Evolutionary conservation across 2,797 vertebrate genomes (phyloP), one percentile per base, ranked within the genome.

Genomic region (Accipiter minullus): DNA sequence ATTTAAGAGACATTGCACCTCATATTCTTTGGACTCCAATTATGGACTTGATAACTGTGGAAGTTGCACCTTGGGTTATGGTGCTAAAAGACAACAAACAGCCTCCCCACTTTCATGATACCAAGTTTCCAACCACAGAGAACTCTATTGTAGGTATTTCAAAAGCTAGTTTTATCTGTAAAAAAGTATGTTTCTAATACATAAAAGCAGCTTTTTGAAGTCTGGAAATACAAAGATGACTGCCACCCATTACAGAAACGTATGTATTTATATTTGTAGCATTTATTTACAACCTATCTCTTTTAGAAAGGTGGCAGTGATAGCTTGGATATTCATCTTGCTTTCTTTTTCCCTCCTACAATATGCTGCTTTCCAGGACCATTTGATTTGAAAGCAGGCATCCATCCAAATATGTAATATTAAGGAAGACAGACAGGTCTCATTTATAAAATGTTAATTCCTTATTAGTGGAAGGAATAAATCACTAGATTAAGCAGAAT

Each of bases 181-280:
- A 44, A 73, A 58, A 90, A 42, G 12, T 36, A 15, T 3, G 2
- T 55, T 77, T 42, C 36, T 89, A 72, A 81, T 52, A 68, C 42
- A 93, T 40, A 81, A 86, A 67, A 95, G 48, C 47, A 95, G 10
- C 14, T 90, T 96, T 95, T 95, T 71, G 31, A 97, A 95, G 89
- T 47, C 80, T 82, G 42, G 42, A 56, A 92, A 91, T 74, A 89
- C 92, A 89, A 75, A 50, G 13, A 58, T 8, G 34, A 80, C 74
- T 86, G 76, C 27, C 27, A 69, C 3, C 23, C 21, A 7, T 86
- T 63, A 90, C 15, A 94, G 27, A 53, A 93, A 79, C 58, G 42
- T 38, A 52, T 82, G 44, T 36, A 52, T 82, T 76, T 80, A 68
- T 63, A 95, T 77, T 44, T 5, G 3, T 16, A 48, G 9, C 66